These are phyloP conservation scores for Sceloporus undulatus DNA, from an alignment of 2,113 vertebrate species.

Conservation along the genomic window DNA sequence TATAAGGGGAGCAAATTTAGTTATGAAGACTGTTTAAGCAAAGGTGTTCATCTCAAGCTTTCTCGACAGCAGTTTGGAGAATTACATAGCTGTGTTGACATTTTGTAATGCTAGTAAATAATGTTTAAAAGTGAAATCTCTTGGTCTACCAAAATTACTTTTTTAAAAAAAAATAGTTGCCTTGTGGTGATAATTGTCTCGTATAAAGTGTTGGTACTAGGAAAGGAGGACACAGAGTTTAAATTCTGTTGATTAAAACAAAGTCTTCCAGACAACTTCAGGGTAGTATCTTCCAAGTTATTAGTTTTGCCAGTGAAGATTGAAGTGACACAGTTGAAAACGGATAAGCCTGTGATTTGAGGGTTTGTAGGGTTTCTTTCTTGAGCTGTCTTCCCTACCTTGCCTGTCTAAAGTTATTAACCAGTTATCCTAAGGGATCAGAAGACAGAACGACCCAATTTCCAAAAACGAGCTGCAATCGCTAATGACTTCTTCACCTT, in stretches of 20 bases:
- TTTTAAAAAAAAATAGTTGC: neutral
- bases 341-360: conserved; percentile 35
- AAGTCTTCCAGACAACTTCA: conserved; percentile 47
- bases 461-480: conserved; percentile 65
- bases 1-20: neutral
- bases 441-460: conserved; percentile 65
- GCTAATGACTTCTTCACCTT: conserved; percentile 33
- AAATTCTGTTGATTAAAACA: conserved; percentile 52
- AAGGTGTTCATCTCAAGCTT: conserved; percentile 6
- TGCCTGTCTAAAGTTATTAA: conserved; percentile 57
- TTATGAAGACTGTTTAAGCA: neutral
- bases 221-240: conserved; percentile 9
- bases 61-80: neutral
- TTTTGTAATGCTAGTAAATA: neutral
- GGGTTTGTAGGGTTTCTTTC: conserved; percentile 45
- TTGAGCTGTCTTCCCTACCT: conserved; percentile 38
- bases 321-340: conserved; percentile 45
- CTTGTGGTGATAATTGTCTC: conserved; percentile 29
- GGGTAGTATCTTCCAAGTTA: conserved; percentile 45
- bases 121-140: neutral
- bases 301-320: conserved; percentile 38
- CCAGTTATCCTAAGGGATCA: conserved; percentile 60
- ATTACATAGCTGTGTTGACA: neutral
- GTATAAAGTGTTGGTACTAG: conserved; percentile 20
- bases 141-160: neutral